These are phyloP conservation scores for Allophyes oxyacanthae DNA, from an alignment of 2,888 invertebrate genomes.

Conservation along the genomic window DNA sequence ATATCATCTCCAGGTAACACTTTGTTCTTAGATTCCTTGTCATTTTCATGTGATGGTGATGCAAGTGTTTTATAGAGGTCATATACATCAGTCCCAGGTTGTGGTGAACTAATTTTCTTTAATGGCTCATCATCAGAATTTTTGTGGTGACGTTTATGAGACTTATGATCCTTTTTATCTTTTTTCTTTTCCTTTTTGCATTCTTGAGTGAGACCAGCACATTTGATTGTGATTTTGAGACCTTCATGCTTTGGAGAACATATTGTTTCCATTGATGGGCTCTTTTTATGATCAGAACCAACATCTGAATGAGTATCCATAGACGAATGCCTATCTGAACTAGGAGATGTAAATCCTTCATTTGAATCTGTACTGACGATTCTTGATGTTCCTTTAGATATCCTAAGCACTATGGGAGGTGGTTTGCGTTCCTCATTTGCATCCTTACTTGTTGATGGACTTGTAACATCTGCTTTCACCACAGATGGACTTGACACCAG, in stretches of 20 bases:
- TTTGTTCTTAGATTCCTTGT: constrained; percentile 69
- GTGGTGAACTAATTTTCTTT: constrained; percentile 85
- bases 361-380: constrained; percentile 91
- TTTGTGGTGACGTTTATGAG: constrained; percentile 85
- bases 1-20: constrained; percentile 72
- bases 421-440: constrained; percentile 87
- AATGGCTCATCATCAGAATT: constrained; percentile 76
- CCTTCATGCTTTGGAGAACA: constrained; percentile 87
- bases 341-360: constrained; percentile 89
- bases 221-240: constrained; percentile 87
- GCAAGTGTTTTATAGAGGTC: constrained; percentile 87
- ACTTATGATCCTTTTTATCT: constrained; percentile 88
- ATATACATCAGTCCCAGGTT: constrained; percentile 85
- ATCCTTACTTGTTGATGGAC: constrained; percentile 86
- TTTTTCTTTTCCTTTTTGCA: constrained; percentile 83
- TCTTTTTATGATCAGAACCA: constrained; percentile 80
- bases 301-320: constrained; percentile 83
- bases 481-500: constrained; percentile 78
- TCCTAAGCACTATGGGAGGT: constrained; percentile 96
- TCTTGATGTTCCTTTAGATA: constrained; percentile 93
- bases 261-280: constrained; percentile 82
- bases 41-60: constrained; percentile 78
- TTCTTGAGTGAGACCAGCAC: constrained; percentile 79
- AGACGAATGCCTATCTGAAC: constrained; percentile 86
- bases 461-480: constrained; percentile 77